phyloP scores from a whole-genome alignment of 2,113 vertebrate genomes.

The Hyla sarda region DNA sequence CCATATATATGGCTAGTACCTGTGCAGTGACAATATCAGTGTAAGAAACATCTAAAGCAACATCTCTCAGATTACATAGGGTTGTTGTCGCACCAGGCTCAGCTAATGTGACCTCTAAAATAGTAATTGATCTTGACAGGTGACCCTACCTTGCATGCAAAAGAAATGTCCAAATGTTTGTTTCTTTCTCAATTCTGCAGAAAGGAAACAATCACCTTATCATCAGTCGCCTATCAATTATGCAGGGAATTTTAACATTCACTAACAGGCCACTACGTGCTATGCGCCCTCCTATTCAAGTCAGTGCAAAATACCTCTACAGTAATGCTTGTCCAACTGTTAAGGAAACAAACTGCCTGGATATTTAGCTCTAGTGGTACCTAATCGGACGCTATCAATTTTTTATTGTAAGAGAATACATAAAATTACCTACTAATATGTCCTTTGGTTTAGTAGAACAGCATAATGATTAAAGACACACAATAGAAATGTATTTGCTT shows the following conservation, averaged over 20 bases:
- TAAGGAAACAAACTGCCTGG: constrained; percentile 71
- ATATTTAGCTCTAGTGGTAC: constrained; percentile 69
- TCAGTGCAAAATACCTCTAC: constrained; percentile 59
- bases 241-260: constrained; percentile 39
- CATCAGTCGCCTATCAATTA: constrained; percentile 29
- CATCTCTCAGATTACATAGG: background rate
- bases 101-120: constrained; percentile 6
- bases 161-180: background rate
- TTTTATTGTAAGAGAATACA: constrained; percentile 76
- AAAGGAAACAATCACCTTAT: constrained; percentile 21
- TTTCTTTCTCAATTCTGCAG: background rate
- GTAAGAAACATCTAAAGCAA: background rate
- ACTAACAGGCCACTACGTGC: constrained; percentile 32
- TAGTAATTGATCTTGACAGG: background rate
- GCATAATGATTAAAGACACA: constrained; percentile 77
- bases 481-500: constrained; percentile 76
- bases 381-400: constrained; percentile 76
- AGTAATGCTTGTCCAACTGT: constrained; percentile 64
- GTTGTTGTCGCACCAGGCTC: background rate
- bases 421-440: constrained; percentile 83
- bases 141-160: background rate
- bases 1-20: no score
- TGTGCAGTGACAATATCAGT: no score
- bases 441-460: constrained; percentile 76
- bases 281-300: constrained; percentile 50